These are phyloP conservation scores for Agrotis exclamationis DNA, from an alignment of 2,888 invertebrate genomes.

Conservation along the genomic window DNA sequence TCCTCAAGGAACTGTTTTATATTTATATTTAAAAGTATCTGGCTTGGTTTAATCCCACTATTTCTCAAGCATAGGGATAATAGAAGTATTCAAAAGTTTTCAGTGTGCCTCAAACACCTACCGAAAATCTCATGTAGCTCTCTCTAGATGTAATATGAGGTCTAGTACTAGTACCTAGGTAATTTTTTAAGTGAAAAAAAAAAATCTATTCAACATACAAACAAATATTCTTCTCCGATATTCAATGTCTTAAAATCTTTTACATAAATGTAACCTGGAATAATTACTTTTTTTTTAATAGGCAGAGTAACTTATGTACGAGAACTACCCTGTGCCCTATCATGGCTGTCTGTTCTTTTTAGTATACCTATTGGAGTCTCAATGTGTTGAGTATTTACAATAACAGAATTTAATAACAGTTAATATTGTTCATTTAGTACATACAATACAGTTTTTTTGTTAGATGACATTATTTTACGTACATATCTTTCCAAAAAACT, in stretches of 20 bases:
- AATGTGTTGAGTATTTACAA: slow-evolving; percentile 51
- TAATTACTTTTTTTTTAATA: slow-evolving; percentile 24
- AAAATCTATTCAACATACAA: not conserved
- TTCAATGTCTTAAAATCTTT: slow-evolving; percentile 23
- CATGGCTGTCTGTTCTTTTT: slow-evolving; percentile 42
- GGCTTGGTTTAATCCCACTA: no score
- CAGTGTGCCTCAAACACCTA: no score
- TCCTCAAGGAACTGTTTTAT: no score
- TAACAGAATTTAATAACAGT: slow-evolving; percentile 43
- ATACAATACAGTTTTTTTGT: slow-evolving; percentile 9
- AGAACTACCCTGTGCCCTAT: slow-evolving; percentile 63
- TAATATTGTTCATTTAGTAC: slow-evolving; percentile 8
- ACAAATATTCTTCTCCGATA: slow-evolving; percentile 17
- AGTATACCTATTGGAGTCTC: slow-evolving; percentile 24
- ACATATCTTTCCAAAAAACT: slow-evolving; percentile 8
- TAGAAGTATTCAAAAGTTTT: no score
- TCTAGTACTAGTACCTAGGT: no score
- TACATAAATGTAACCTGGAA: slow-evolving; percentile 22
- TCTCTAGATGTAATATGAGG: no score
- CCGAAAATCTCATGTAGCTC: no score
- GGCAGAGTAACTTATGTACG: slow-evolving; percentile 17
- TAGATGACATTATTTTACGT: not conserved
- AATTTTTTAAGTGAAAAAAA: no score
- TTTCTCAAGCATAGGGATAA: no score
- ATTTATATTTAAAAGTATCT: no score